Evolutionary conservation across 1,140 invertebrate genomes (phyloP), one percentile per base, ranked within the genome.

Genomic region (Melanaphis sacchari): DNA sequence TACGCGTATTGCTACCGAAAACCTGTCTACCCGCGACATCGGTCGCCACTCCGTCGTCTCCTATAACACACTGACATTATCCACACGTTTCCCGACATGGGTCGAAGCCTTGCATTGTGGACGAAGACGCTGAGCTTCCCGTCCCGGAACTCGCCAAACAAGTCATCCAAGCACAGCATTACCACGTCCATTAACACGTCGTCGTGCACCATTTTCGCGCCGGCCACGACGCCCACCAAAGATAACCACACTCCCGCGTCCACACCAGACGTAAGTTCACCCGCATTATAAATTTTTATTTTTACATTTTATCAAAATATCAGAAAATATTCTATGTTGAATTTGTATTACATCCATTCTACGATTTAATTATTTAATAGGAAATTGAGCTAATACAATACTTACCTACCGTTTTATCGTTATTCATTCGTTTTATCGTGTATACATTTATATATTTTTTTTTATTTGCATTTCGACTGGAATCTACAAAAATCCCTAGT

Each of bases 61-160:
- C 31, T 49, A 21, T 49, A 49, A 21, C 18, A 21, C 22, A n/a
- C 18, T 1, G 59, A 59, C 9, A 59, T 59, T 59, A 59, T 66
- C 59, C 31, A n/a, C n/a, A n/a, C 24, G n/a, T 90, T 59, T 40
- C n/a, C 41, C 26, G 41, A 85, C n/a, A 98, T 98, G 97, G 97
- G 98, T 95, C 97, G 97, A 94, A 97, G 97, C 95, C 95, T 98
- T 94, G 97, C 97, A 88, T 97, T 98, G 96, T 98, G 97, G 97
- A 98, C 97, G 94, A 98, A 98, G 96, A 98, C 97, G 94, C 96
- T 98, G 94, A 98, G 97, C 96, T 98, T 98, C 95, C 97, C 97
- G 93, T 97, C 97, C 94, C 96, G 97, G 95, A 96, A 97, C 91
- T 97, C 97, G 1, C 97, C 97, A 95, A 96, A 97, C 94, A 96